Evolutionary conservation across 2,888 invertebrate species (phyloP), one percentile per base, ranked within the genome.

Genomic region (Dinocampus coccinellae): DNA sequence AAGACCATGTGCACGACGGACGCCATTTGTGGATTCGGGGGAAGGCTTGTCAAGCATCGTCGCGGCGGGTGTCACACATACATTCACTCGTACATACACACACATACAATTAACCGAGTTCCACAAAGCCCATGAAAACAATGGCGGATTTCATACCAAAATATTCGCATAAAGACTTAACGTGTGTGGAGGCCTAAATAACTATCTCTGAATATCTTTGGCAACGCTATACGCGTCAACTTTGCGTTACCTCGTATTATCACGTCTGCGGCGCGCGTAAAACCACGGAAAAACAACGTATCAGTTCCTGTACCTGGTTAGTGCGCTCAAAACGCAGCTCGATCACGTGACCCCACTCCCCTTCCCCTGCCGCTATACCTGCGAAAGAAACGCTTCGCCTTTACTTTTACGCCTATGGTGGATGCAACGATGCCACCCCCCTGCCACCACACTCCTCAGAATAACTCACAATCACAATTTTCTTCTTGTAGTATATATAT

Each of bases 311-410:
- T 91, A 91, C 91, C 91, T 91, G 76, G 87, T 90, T 91, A 91
- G 90, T 91, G 91, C 91, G 91, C 91, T 91, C 90, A 91, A 91
- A 88, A 91, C 91, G 91, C 91, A 91, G 90, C 90, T 90, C 90
- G 89, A 89, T 91, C 92, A 91, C 92, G 91, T 91, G 91, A 91
- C 90, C 89, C 79, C 77, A 80, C 81, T 79, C 78, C 76, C 71
- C 66, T 64, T 36, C 64, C 70, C 33, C 63, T 36, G 6, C 52
- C 68, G 42, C 22, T 57, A 60, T 52, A 42, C 34, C 47, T 47
- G 57, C 47, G 29, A 16, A 33, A 24, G 60, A 61, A 52, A 60
- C 29, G 33, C 62, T 60, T 73, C 60, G 53, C 10, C 60, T 52
- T n/a, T n/a, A 61, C 24, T 33, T 60, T 34, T 24, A 57, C 24